These are phyloP conservation scores for Drusus annulatus DNA, from an alignment of 1,140 invertebrate species.

Conservation along the genomic window DNA sequence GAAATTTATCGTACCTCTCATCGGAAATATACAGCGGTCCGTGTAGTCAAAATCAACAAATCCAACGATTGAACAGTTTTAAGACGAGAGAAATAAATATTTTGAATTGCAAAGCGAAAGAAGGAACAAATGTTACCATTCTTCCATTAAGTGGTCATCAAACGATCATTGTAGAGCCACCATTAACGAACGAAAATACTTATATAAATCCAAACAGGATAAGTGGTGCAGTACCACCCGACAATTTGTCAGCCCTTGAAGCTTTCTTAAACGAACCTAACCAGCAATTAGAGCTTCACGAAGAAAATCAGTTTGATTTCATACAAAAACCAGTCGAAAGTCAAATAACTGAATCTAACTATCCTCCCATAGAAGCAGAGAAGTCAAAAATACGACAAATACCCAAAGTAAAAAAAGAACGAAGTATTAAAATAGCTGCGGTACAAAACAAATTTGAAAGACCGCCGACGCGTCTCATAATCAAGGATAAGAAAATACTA, in stretches of 20 bases:
- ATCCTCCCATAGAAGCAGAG: neutral
- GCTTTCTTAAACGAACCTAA: constrained; percentile 12
- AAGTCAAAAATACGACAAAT: constrained; percentile 39
- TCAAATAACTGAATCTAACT: constrained; percentile 9
- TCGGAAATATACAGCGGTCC: constrained; percentile 52
- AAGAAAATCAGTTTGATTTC: neutral
- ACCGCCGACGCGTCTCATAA: constrained; percentile 66
- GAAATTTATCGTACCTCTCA: constrained; percentile 18
- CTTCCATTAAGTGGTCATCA: constrained; percentile 70
- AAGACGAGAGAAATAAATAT: constrained; percentile 43
- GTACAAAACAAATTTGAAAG: constrained; percentile 64
- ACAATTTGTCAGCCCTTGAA: constrained; percentile 13
- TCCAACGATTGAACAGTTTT: constrained; percentile 51
- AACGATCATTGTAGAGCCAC: constrained; percentile 70
- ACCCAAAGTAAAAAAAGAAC: constrained; percentile 66
- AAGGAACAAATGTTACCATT: constrained; percentile 64
- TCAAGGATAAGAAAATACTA: constrained; percentile 62
- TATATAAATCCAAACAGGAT: neutral
- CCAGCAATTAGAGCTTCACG: neutral
- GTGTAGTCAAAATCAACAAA: constrained; percentile 45
- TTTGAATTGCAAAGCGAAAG: constrained; percentile 37
- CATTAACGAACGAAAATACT: constrained; percentile 56
- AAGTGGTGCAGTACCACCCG: neutral
- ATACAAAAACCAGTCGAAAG: too few relatives aligned
- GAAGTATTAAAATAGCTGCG: constrained; percentile 63